phyloP scores from a whole-genome alignment of 1,140 invertebrate genomes.

The Pectinophora gossypiella region DNA sequence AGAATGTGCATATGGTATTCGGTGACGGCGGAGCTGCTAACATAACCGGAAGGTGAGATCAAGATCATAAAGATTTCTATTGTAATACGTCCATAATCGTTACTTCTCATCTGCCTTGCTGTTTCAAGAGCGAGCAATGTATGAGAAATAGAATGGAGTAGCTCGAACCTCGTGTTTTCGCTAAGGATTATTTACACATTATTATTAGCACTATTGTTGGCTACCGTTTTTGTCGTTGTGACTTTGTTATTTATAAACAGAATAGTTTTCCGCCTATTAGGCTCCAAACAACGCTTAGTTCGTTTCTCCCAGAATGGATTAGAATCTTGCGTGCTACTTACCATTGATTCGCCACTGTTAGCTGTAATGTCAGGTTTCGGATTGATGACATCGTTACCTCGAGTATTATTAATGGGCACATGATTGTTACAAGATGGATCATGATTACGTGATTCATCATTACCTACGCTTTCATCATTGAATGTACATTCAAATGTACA shows the following conservation, averaged over 20 bases:
- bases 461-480: conserved; percentile 15
- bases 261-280: conserved; percentile 68
- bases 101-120: conserved; percentile 58
- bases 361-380: conserved; percentile 23
- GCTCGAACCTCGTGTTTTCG: not conserved
- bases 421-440: conserved; percentile 7
- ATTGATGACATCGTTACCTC: conserved; percentile 4
- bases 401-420: not conserved
- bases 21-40: no score
- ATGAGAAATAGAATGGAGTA: conserved; percentile 48
- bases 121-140: conserved; percentile 32
- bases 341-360: conserved; percentile 33
- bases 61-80: conserved; percentile 57
- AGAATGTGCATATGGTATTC: no score
- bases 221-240: conserved; percentile 33
- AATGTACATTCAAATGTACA: conserved; percentile 31
- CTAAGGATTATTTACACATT: not conserved
- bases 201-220: conserved; percentile 17
- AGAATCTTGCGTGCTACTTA: conserved; percentile 61
- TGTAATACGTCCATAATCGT: conserved; percentile 31
- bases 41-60: conserved; percentile 37
- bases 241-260: conserved; percentile 68
- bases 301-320: conserved; percentile 69
- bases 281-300: conserved; percentile 54
- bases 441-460: conserved; percentile 25